These are phyloP conservation scores for Paramormyrops hopkinsi DNA, from an alignment of 2,797 vertebrate species.

Conservation along the genomic window DNA sequence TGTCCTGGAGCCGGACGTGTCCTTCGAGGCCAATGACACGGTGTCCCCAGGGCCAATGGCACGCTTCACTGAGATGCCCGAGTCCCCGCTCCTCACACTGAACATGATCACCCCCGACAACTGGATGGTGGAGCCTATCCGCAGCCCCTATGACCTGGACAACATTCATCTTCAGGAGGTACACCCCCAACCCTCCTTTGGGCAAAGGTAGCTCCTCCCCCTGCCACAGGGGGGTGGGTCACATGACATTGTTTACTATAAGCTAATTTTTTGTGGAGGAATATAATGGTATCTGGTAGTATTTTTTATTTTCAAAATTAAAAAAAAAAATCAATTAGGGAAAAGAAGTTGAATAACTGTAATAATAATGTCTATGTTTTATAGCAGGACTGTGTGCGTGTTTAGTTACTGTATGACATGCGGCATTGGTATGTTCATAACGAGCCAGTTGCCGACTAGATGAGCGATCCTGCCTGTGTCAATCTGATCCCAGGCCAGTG, in stretches of 20 bases:
- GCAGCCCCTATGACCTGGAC: slow-evolving; percentile 86
- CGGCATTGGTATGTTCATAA: neutral
- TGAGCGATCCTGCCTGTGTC: neutral
- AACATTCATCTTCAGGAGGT: slow-evolving; percentile 93
- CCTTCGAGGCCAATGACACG: slow-evolving; percentile 61
- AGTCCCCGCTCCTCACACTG: slow-evolving; percentile 82
- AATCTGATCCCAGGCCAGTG: slow-evolving; percentile 60
- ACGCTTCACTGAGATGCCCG: slow-evolving; percentile 83
- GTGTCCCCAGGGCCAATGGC: slow-evolving; percentile 74
- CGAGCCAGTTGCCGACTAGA: neutral
- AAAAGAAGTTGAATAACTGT: neutral
- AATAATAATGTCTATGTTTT: neutral
- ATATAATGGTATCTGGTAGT: slow-evolving; percentile 6
- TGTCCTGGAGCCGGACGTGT: slow-evolving; percentile 82
- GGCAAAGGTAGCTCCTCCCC: neutral
- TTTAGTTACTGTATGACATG: neutral
- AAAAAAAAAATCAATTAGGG: neutral
- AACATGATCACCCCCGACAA: slow-evolving; percentile 94
- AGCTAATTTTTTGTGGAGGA: neutral
- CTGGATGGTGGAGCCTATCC: slow-evolving; percentile 88
- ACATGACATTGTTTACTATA: neutral
- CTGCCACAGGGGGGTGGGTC: neutral
- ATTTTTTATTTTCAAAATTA: neutral
- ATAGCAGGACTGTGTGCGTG: neutral
- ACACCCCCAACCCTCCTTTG: slow-evolving; percentile 22